phyloP scores from a whole-genome alignment of 2,113 vertebrate genomes.

The Lathamus discolor region DNA sequence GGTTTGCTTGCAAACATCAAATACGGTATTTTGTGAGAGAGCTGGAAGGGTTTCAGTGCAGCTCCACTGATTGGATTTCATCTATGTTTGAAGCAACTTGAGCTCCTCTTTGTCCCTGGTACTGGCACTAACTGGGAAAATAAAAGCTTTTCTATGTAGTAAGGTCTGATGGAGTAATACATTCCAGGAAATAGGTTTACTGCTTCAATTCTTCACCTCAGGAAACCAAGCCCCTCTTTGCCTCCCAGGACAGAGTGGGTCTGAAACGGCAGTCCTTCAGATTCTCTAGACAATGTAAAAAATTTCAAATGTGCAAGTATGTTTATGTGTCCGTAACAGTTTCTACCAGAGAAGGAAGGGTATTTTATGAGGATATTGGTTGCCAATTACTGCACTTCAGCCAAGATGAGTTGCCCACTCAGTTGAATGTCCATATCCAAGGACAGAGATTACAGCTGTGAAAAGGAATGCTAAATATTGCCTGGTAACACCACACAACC shows the following conservation, averaged over 20 bases:
- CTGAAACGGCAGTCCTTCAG: not conserved
- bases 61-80: not conserved
- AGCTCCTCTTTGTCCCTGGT: not conserved
- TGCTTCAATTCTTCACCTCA: not conserved
- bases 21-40: not conserved
- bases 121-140: not conserved
- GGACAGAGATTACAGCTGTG: not conserved
- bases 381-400: not conserved
- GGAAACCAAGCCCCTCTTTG: not conserved
- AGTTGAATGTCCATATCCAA: not conserved
- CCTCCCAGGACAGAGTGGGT: not conserved
- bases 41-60: not conserved
- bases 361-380: not conserved
- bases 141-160: not conserved
- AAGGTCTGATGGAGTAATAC: not conserved
- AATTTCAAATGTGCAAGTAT: not conserved
- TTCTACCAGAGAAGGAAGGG: not conserved
- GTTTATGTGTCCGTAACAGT: not conserved
- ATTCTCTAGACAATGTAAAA: not conserved
- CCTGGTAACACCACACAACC: not conserved
- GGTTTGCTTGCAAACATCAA: not conserved
- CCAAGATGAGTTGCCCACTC: not conserved
- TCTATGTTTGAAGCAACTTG: not conserved
- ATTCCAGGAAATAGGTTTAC: not conserved
- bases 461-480: not conserved